Conservation (phyloP, 2,797 vertebrate species). For the Galaxias olidus region DNA sequence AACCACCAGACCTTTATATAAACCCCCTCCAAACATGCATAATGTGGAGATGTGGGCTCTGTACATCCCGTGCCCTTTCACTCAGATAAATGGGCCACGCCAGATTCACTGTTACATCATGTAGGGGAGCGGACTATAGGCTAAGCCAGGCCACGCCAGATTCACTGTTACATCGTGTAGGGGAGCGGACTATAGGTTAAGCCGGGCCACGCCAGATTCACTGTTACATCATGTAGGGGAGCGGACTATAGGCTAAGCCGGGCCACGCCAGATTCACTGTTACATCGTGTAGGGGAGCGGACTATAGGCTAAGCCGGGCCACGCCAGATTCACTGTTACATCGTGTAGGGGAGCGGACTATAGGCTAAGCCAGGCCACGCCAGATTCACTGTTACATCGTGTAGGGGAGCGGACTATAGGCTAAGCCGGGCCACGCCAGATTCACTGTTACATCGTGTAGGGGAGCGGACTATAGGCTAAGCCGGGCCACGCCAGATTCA, state of each 20-base stretch:
- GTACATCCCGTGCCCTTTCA: slow-evolving; percentile 35
- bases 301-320: too few relatives aligned
- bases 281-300: slow-evolving; percentile 62
- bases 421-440: too few relatives aligned
- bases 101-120: slow-evolving; percentile 69
- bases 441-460: slow-evolving; percentile 74
- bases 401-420: slow-evolving; percentile 35
- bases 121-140: slow-evolving; percentile 26
- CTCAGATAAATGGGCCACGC: slow-evolving; percentile 62
- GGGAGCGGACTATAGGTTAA: too few relatives aligned
- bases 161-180: slow-evolving; percentile 74
- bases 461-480: too few relatives aligned
- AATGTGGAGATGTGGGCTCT: slow-evolving; percentile 41
- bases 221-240: slow-evolving; percentile 70
- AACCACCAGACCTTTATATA: slow-evolving; percentile 30
- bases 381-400: slow-evolving; percentile 76
- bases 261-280: too few relatives aligned
- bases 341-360: slow-evolving; percentile 54
- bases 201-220: too few relatives aligned
- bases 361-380: too few relatives aligned
- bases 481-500: too few relatives aligned
- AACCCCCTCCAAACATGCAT: slow-evolving; percentile 40
- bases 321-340: too few relatives aligned
- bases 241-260: too few relatives aligned
- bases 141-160: too few relatives aligned